These are phyloP conservation scores for Halcyon leucocephala DNA, from an alignment of 2,797 vertebrate species.

Conservation along the genomic window DNA sequence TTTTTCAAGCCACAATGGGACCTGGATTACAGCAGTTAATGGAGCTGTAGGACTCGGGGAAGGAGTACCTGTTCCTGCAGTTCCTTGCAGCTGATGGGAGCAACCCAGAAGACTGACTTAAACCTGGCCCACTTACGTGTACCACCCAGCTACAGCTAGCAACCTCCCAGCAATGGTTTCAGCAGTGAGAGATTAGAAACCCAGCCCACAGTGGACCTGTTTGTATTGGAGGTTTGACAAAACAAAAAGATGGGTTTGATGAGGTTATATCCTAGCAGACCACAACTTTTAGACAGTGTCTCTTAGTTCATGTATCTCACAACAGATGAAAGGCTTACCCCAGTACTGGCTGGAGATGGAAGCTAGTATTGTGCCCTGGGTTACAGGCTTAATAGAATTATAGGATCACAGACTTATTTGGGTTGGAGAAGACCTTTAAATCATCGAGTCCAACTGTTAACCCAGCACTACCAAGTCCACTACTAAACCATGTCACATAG, in stretches of 20 bases:
- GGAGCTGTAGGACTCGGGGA: background rate
- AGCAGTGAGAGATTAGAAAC: background rate
- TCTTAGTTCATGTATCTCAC: fast-evolving
- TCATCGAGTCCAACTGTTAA: too few relatives aligned
- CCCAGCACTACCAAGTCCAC: background rate
- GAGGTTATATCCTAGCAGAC: background rate
- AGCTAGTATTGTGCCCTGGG: background rate
- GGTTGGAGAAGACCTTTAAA: too few relatives aligned
- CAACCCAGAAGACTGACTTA: background rate
- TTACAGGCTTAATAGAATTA: background rate
- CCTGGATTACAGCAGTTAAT: background rate
- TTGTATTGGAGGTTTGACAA: background rate
- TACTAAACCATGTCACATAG: background rate
- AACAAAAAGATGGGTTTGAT: background rate
- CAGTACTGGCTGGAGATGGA: background rate
- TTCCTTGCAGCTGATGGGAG: background rate
- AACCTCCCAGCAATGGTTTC: background rate
- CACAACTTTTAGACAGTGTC: background rate
- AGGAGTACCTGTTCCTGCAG: fast-evolving
- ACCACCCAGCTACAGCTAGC: too few relatives aligned
- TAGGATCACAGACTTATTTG: too few relatives aligned
- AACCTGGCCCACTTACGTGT: fast-evolving
- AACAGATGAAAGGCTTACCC: background rate
- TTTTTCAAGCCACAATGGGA: background rate
- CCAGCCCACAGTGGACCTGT: background rate